phyloP scores from a whole-genome alignment of 2,888 invertebrate genomes.

The Eupithecia centaureata region DNA sequence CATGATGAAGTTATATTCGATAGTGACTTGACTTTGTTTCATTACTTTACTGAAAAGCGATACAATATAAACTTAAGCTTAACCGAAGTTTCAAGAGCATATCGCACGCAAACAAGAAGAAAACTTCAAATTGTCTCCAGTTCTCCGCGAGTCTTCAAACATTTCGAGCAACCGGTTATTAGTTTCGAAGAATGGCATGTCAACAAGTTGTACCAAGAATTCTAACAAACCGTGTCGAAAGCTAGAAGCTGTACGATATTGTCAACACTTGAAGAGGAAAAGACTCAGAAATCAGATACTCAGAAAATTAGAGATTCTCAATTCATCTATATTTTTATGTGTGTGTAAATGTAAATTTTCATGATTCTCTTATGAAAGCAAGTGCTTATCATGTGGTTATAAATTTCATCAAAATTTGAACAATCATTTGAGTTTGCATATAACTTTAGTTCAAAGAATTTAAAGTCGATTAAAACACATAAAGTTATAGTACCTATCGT shows the following conservation, averaged over 20 bases:
- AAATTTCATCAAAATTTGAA: no score
- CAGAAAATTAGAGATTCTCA: no score
- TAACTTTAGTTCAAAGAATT: no score
- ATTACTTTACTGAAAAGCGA: not conserved
- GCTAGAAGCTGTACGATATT: constrained; percentile 28
- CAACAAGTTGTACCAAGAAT: constrained; percentile 66
- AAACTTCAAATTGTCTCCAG: not conserved
- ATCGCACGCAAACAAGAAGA: not conserved
- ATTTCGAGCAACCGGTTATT: constrained; percentile 66
- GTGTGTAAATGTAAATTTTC: no score
- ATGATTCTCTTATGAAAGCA: no score
- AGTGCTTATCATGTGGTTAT: no score
- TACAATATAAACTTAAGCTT: not conserved
- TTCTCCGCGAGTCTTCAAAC: constrained; percentile 44
- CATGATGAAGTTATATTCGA: not conserved
- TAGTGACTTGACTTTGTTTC: not conserved
- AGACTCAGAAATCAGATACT: no score
- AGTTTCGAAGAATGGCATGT: constrained; percentile 62
- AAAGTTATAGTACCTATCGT: no score
- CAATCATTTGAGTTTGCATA: no score
- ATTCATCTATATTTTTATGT: no score
- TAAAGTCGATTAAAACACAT: no score
- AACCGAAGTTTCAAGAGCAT: not conserved
- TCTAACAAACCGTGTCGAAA: constrained; percentile 51
- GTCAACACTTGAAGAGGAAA: constrained; percentile 11